Evolutionary conservation across 2,797 vertebrate genomes (phyloP).

Genomic region (Sternotherus odoratus): DNA sequence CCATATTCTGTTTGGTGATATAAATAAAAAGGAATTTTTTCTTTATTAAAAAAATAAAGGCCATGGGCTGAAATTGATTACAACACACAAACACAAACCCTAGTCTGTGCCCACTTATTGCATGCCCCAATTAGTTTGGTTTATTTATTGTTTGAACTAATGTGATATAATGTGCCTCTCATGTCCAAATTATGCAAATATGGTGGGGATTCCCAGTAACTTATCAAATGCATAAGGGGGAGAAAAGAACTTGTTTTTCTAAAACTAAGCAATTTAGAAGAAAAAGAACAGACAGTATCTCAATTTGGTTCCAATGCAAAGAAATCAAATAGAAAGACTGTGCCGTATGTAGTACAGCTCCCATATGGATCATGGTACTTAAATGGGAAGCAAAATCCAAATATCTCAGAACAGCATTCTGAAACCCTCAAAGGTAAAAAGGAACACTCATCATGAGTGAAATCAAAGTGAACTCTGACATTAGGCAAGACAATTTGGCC

Average conservation of each 20-base stretch:
- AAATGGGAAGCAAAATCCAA: background rate
- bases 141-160: conserved; percentile 24
- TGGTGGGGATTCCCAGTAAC: background rate
- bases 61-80: background rate
- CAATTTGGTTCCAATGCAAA: conserved; percentile 3
- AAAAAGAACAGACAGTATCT: background rate
- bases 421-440: background rate
- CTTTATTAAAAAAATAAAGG: background rate
- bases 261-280: background rate
- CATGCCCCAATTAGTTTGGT: background rate
- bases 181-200: conserved; percentile 24
- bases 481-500: background rate
- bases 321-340: background rate
- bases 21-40: background rate
- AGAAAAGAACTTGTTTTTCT: background rate
- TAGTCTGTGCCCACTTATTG: background rate
- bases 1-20: background rate
- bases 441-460: background rate
- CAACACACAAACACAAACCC: background rate
- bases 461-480: background rate
- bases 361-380: background rate
- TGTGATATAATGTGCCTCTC: background rate
- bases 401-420: background rate
- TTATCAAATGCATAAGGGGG: background rate
- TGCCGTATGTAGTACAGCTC: background rate